phyloP scores from a whole-genome alignment of 2,888 invertebrate species.

The Mayetiola destructor region DNA sequence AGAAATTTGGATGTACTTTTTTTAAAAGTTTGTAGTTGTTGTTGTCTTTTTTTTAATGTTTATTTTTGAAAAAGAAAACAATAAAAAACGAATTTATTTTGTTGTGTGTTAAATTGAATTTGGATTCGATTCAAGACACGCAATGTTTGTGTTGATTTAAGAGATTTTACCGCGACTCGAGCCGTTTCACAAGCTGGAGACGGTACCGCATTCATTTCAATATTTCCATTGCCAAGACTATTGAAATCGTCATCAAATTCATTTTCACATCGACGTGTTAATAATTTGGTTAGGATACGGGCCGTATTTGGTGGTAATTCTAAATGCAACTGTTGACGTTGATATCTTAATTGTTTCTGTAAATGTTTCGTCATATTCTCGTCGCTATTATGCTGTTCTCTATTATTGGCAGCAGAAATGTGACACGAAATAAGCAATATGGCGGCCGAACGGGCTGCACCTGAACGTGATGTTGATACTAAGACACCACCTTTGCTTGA shows the following conservation, averaged over 20 bases:
- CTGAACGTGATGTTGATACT: slow-evolving; percentile 73
- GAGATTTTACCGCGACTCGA: slow-evolving; percentile 35
- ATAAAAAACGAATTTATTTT: no score
- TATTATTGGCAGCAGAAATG: slow-evolving; percentile 41
- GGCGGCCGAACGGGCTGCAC: slow-evolving; percentile 86
- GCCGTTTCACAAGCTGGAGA: slow-evolving; percentile 37
- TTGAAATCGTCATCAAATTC: slow-evolving; percentile 28
- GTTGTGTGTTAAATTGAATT: no score
- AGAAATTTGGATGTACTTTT: no score
- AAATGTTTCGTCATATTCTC: slow-evolving; percentile 33
- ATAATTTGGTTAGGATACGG: neutral
- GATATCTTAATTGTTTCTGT: slow-evolving; percentile 36
- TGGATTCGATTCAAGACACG: no score
- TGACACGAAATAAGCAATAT: slow-evolving; percentile 89
- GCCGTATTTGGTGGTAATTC: slow-evolving; percentile 32
- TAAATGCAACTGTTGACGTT: slow-evolving; percentile 35
- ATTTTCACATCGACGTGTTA: slow-evolving; percentile 19
- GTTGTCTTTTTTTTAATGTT: no score
- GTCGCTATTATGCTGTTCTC: slow-evolving; percentile 31
- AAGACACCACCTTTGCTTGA: slow-evolving; percentile 49
- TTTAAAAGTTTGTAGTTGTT: no score
- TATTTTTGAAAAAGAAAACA: no score
- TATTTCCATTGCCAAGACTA: slow-evolving; percentile 31
- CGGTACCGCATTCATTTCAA: slow-evolving; percentile 36
- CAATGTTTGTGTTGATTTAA: no score